Percentiles rank a stretch among this genome's conserved stretches.
Evolutionary conservation across 2,888 invertebrate species (phyloP).

Genomic region (Pyrocoelia pectoralis): DNA sequence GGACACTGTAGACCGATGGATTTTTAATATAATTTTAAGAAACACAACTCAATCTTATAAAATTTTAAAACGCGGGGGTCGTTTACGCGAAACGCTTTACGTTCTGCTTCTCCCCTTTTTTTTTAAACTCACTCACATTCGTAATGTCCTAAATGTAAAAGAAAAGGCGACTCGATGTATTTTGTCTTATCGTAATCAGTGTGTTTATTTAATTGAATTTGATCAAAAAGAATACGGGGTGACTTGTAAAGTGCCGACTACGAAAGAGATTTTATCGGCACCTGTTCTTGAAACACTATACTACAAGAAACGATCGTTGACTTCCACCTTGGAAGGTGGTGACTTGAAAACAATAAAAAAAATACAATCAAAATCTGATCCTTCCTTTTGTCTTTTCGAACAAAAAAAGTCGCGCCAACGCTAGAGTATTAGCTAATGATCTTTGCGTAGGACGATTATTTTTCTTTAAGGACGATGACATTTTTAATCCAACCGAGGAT

Average conservation of each 20-base stretch:
- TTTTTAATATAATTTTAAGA: conserved; percentile 54
- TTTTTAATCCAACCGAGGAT: background rate
- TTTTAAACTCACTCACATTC: conserved; percentile 14
- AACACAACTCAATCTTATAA: conserved; percentile 35
- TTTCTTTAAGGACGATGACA: no score
- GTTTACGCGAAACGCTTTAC: conserved; percentile 1
- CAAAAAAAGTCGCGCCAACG: background rate
- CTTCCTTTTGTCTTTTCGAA: background rate
- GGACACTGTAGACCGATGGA: conserved; percentile 56
- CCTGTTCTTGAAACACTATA: conserved; percentile 29
- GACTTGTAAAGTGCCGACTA: conserved; percentile 44
- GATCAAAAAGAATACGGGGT: conserved; percentile 31
- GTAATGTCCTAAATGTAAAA: conserved; percentile 10
- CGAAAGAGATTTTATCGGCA: conserved; percentile 36
- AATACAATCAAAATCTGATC: background rate
- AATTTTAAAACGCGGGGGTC: conserved; percentile 19
- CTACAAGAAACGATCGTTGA: conserved; percentile 17
- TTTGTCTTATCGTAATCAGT: conserved; percentile 30
- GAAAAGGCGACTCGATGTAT: conserved; percentile 6
- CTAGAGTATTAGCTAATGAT: background rate
- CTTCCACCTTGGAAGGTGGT: conserved; percentile 13
- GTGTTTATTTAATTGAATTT: conserved; percentile 34
- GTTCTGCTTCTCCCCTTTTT: no score
- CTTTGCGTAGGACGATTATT: no score
- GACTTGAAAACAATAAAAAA: conserved; percentile 8